These are phyloP conservation scores for Vidua chalybeata DNA, from an alignment of 2,113 vertebrate species.

Conservation along the genomic window DNA sequence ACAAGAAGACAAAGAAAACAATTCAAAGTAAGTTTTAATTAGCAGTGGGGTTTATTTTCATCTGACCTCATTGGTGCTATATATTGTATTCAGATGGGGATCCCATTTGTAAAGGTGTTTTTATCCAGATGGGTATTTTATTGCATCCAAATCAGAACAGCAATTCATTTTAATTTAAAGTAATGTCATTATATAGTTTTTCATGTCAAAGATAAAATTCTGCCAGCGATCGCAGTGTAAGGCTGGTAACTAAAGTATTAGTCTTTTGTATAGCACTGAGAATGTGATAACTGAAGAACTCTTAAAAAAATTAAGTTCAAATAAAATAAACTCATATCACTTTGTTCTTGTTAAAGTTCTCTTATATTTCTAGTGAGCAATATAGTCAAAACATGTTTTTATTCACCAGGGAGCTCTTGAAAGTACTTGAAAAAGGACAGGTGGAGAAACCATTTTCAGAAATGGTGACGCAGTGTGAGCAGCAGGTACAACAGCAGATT, in stretches of 20 bases:
- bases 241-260: background rate
- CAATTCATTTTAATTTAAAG: background rate
- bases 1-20: conserved; percentile 89
- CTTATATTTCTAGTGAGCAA: background rate
- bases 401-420: conserved; percentile 82
- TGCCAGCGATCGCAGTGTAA: background rate
- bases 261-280: background rate
- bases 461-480: conserved; percentile 72
- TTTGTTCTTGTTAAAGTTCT: background rate
- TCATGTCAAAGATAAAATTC: background rate
- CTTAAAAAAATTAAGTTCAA: background rate
- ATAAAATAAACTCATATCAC: background rate
- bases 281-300: background rate
- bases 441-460: conserved; percentile 83
- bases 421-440: conserved; percentile 78
- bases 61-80: background rate
- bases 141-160: background rate
- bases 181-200: background rate
- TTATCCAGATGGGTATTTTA: background rate
- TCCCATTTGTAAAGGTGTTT: background rate
- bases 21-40: conserved; percentile 85
- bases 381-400: background rate
- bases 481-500: conserved; percentile 77
- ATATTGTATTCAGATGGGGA: background rate
- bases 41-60: background rate